Evolutionary conservation across 92 coral and sea anemone genomes (phyloP).

Genomic region (Nematostella vectensis): DNA sequence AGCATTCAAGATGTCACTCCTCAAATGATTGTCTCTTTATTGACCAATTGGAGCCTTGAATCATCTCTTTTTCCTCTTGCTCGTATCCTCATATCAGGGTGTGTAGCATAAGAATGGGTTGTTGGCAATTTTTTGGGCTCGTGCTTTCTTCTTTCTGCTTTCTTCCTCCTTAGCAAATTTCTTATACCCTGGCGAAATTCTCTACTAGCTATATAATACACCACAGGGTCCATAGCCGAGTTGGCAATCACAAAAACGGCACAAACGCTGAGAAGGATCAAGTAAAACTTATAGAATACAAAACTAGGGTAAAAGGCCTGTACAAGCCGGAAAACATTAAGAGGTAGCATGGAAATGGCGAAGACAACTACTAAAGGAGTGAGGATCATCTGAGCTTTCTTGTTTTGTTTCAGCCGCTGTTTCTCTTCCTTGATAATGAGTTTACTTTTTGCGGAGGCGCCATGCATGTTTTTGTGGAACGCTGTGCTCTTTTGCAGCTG

Average conservation of each 20-base stretch:
- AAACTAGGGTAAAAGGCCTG: slow-evolving; percentile 9
- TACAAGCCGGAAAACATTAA: slow-evolving; percentile 38
- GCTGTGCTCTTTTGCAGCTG: slow-evolving; percentile 38
- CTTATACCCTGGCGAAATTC: slow-evolving; percentile 33
- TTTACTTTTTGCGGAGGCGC: slow-evolving; percentile 15
- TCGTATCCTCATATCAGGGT: too few species aligned
- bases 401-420: slow-evolving; percentile 48
- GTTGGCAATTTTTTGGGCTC: too few species aligned
- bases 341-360: slow-evolving; percentile 53
- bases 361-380: slow-evolving; percentile 74
- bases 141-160: not conserved
- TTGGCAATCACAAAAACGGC: slow-evolving; percentile 44
- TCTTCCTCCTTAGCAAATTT: not conserved
- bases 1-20: too few species aligned
- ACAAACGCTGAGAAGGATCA: slow-evolving; percentile 31
- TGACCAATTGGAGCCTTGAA: too few species aligned
- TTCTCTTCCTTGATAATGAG: slow-evolving; percentile 18
- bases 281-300: slow-evolving; percentile 13
- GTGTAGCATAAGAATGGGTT: too few species aligned
- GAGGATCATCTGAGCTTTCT: slow-evolving; percentile 51
- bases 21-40: too few species aligned
- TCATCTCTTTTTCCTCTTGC: too few species aligned
- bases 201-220: slow-evolving; percentile 55
- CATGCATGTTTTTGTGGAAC: slow-evolving; percentile 52
- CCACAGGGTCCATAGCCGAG: slow-evolving; percentile 57